Base-by-base conservation (phyloP, 2,113 vertebrate genomes). In the Pituophis catenifer region DNA sequence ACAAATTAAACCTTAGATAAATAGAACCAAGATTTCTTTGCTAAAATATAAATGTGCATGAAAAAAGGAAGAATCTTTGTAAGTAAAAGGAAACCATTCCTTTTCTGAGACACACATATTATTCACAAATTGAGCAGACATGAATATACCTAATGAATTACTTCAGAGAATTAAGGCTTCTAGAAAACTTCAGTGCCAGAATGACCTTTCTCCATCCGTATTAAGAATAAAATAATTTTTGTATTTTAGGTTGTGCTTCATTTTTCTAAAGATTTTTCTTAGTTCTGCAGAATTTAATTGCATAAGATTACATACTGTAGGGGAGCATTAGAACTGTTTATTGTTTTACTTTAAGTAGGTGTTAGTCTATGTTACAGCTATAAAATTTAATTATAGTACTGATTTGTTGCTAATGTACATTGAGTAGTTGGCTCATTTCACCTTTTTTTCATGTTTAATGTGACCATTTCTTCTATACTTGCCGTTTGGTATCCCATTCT, bases 401-500 rank as follows among this genome's bases (percentile, higher is more conserved):
- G 95, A 96, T 97, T 95, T 88, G 54, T 94, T 94, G 92, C 95
- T 96, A 96, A 91, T 96, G 95, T 93, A 93, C 92, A 93, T 8
- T 44, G 95, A 93, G 62, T 91, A 1, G 86, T 91, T 97, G 96
- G 96, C 95, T 98, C 98, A 99, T 98, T 99, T 99, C 38, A 99
- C 98, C 96, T 99, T 99, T 97, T 99, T 99, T 91, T 99, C 99
- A 23, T 97, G 98, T 96, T 98, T 98, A 95, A 99, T 98, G 90
- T 99, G 98, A 95, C 99, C 98, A 0, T 99, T 99, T 97, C 98
- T 98, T 98, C 98, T 98, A 97, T 99, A 98, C 96, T 98, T 99
- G 94, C 99, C 99, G 90, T 99, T 99, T 88, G 98, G 97, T 95
- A 99, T 96, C 92, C 98, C 98, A 0, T 99, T 99, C 95, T 99